phyloP scores from a whole-genome alignment of 2,888 invertebrate genomes.

The Dromius quadrimaculatus region DNA sequence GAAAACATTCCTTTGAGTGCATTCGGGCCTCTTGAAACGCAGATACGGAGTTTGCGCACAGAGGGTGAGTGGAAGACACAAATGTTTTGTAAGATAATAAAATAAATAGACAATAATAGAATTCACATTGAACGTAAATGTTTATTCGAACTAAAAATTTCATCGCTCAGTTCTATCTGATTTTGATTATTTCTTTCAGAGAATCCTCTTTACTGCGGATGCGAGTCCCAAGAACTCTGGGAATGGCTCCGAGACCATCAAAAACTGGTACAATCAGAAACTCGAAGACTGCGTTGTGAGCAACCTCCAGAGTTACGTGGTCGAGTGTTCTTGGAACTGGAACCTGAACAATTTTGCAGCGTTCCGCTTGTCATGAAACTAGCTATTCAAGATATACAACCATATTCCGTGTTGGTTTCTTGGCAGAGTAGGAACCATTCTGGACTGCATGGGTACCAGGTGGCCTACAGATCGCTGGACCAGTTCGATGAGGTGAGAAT shows the following conservation, averaged over 20 bases:
- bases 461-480: slow-evolving; percentile 83
- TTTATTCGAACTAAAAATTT: no score
- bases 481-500: slow-evolving; percentile 70
- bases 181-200: slow-evolving; percentile 64
- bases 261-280: slow-evolving; percentile 76
- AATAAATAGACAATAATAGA: no score
- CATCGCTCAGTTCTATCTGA: not conserved
- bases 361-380: slow-evolving; percentile 85
- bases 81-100: no score
- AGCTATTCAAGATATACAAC: slow-evolving; percentile 89
- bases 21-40: slow-evolving; percentile 83
- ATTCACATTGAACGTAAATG: no score
- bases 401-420: slow-evolving; percentile 86
- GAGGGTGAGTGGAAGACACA: slow-evolving; percentile 87
- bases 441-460: slow-evolving; percentile 85
- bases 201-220: slow-evolving; percentile 90
- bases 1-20: slow-evolving; percentile 84
- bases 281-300: slow-evolving; percentile 80
- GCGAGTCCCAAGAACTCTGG: slow-evolving; percentile 92
- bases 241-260: slow-evolving; percentile 92
- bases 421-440: slow-evolving; percentile 92
- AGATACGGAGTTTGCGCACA: slow-evolving; percentile 80
- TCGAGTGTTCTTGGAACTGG: slow-evolving; percentile 79
- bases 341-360: slow-evolving; percentile 87
- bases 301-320: slow-evolving; percentile 86